Evolutionary conservation across 2,888 invertebrate genomes (phyloP).

Genomic region (Eristalinus aeneus): DNA sequence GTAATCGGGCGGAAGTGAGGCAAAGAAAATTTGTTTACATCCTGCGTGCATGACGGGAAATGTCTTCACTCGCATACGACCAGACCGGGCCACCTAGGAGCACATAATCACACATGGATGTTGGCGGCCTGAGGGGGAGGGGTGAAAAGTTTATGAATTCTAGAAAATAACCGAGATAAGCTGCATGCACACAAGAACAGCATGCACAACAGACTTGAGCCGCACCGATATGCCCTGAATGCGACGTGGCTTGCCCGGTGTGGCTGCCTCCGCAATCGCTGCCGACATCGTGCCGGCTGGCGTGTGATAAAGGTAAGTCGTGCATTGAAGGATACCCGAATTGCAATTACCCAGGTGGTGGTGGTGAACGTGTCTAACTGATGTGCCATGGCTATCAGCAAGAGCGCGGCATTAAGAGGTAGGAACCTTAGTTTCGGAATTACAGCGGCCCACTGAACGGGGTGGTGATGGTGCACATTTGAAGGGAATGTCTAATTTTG

Average conservation of each 20-base stretch:
- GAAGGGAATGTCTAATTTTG: conserved; percentile 17
- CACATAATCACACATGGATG: conserved; percentile 57
- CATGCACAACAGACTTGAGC: conserved; percentile 40
- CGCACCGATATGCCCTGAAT: conserved; percentile 8
- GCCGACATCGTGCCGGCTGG: conserved; percentile 2
- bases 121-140: no score
- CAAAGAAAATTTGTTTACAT: conserved; percentile 62
- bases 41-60: conserved; percentile 57
- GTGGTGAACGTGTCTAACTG: conserved; percentile 26
- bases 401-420: conserved; percentile 32
- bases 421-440: conserved; percentile 48
- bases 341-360: conserved; percentile 47
- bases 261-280: conserved; percentile 6
- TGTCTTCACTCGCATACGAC: not conserved
- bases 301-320: conserved; percentile 55
- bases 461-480: not conserved
- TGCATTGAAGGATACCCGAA: conserved; percentile 59
- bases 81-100: conserved; percentile 29
- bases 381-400: conserved; percentile 37
- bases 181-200: conserved; percentile 53
- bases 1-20: not conserved
- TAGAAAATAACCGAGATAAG: conserved; percentile 65
- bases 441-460: conserved; percentile 4
- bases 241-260: not conserved
- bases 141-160: conserved; percentile 66